Evolutionary conservation across 2,797 vertebrate species (phyloP).

Genomic region (Pseudochromis fuscus): DNA sequence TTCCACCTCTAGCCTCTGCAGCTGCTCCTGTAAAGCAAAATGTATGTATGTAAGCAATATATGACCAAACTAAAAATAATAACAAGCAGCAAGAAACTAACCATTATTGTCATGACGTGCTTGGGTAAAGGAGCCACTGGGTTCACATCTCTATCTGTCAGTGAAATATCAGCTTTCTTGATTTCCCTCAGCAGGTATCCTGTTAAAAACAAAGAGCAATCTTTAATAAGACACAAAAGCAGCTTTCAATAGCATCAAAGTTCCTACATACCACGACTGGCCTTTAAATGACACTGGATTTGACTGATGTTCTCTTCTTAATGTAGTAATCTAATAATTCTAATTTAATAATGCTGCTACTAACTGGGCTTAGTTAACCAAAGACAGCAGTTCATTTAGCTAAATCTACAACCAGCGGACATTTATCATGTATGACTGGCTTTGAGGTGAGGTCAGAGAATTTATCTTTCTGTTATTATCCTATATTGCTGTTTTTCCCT

Average conservation of each 20-base stretch:
- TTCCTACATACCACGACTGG: neutral
- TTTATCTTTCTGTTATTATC: neutral
- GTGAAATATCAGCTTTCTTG: slow-evolving; percentile 91
- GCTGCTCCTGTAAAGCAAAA: slow-evolving; percentile 87
- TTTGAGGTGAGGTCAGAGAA: slow-evolving; percentile 22
- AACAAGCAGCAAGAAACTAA: slow-evolving; percentile 66
- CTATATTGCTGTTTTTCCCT: slow-evolving; percentile 11
- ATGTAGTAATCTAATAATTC: slow-evolving; percentile 65
- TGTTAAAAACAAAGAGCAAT: slow-evolving; percentile 65
- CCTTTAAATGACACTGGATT: slow-evolving; percentile 1
- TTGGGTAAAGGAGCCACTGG: slow-evolving; percentile 93
- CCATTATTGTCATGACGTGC: slow-evolving; percentile 94
- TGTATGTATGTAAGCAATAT: neutral
- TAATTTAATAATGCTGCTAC: too few relatives aligned
- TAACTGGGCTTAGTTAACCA: slow-evolving; percentile 24
- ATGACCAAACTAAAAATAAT: neutral
- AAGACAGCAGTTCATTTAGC: slow-evolving; percentile 39
- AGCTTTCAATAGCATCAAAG: neutral
- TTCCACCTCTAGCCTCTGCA: slow-evolving; percentile 95
- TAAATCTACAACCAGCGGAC: slow-evolving; percentile 60
- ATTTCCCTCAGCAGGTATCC: slow-evolving; percentile 96
- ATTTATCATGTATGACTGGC: slow-evolving; percentile 64
- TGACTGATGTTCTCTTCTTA: slow-evolving; percentile 26
- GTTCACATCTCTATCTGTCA: slow-evolving; percentile 91
- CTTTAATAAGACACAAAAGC: neutral